Base-by-base conservation (phyloP, 2,797 vertebrate species). In the Poeciliopsis paucimaculata region DNA sequence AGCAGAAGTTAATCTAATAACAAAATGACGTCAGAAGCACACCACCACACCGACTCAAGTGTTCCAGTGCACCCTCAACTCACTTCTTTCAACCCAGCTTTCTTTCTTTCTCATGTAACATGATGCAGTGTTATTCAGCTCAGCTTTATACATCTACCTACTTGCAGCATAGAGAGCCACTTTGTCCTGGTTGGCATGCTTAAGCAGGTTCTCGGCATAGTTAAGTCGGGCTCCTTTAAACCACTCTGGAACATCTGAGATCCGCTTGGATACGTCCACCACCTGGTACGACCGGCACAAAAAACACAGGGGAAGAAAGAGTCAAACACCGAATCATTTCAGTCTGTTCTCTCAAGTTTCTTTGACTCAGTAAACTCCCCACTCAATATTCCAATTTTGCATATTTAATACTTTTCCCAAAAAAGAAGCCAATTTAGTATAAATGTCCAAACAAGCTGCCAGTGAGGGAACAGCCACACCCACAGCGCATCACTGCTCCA, bases 201-300 rank as follows among this genome's bases (percentile, higher is more conserved):
- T 96, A 60, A 99, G 95, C 20, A 99, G 95, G 79, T 99, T 99
- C 88, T 99, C 98, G 0, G 98, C 97, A 0, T 98, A 99, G 96
- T 99, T 99, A 23, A 99, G 94, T 0, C 97, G 95, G 66, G 97
- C 97, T 23, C 98, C 98, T 91, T 87, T 95, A 88, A 99, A 99
- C 98, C 98, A 99, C 85, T 99, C 97, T 0, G 98, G 98, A 70
- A 97, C 91, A 5, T 99, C 98, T 0, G 96, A 95, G 28, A 99
- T 96, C 7, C 91, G 94, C 91, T 98, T 98, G 0, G 97, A 96
- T 0, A 85, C 88, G 82, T 99, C 97, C 83, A 99, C 94, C 71
- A 99, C 98, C 98, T 99, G 80, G 4, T 31, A 36, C 1, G 87
- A 78, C 84, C 80, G 77, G 1, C 20, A 60, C 15, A 11, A 49